phyloP scores from a whole-genome alignment of 1,140 invertebrate species.

The Cydia pomonella region DNA sequence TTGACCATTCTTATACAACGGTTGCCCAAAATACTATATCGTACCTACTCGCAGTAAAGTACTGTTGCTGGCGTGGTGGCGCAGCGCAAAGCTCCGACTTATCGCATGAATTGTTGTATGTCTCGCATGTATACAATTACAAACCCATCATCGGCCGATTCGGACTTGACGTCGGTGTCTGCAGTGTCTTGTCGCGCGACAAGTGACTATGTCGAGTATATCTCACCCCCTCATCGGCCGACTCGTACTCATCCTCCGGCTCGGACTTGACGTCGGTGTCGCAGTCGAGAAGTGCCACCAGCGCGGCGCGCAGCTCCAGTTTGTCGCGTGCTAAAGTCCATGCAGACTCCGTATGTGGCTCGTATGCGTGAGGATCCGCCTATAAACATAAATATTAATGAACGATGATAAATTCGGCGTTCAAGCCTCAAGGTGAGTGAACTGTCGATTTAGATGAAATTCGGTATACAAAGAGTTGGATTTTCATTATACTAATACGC shows the following conservation, averaged over 20 bases:
- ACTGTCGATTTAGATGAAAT: too few relatives aligned
- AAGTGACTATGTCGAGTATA: slow-evolving; percentile 30
- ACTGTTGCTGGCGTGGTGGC: too few relatives aligned
- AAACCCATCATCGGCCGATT: background rate
- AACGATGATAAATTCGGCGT: background rate
- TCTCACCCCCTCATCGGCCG: slow-evolving; percentile 59
- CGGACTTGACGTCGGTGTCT: slow-evolving; percentile 20
- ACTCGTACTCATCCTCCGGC: slow-evolving; percentile 69
- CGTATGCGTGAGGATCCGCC: slow-evolving; percentile 56
- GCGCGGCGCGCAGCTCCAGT: slow-evolving; percentile 44
- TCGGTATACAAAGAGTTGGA: too few relatives aligned
- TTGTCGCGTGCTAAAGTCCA: slow-evolving; percentile 53
- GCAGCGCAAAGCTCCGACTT: too few relatives aligned
- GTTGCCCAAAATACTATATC: too few relatives aligned
- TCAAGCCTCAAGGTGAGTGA: background rate
- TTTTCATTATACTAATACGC: too few relatives aligned
- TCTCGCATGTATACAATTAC: too few relatives aligned
- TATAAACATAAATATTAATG: slow-evolving; percentile 35
- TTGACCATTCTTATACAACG: too few relatives aligned
- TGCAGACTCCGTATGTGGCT: slow-evolving; percentile 47
- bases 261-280: slow-evolving; percentile 68
- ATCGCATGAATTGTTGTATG: too few relatives aligned
- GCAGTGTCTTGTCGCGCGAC: slow-evolving; percentile 46
- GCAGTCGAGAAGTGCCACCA: slow-evolving; percentile 40
- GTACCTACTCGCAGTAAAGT: too few relatives aligned